Evolutionary conservation across 2,888 invertebrate species (phyloP).

Genomic region (Hyposoter dolosus): DNA sequence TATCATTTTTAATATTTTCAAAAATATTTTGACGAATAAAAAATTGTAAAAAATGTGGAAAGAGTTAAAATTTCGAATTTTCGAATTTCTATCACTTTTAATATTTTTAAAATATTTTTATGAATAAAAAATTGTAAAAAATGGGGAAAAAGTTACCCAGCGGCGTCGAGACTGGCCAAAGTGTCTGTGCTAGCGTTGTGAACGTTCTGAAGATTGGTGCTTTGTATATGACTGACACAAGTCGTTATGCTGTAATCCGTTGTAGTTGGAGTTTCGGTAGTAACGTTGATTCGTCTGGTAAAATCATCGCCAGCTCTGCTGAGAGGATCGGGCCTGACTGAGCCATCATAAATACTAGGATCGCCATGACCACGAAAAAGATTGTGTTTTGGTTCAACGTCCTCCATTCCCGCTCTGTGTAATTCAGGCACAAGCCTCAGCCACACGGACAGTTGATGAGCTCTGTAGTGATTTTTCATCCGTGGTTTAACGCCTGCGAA

Average conservation of each 20-base stretch:
- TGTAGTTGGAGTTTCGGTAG: conserved; percentile 89
- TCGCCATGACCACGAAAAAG: conserved; percentile 96
- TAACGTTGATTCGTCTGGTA: conserved; percentile 87
- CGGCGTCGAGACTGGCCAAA: conserved; percentile 92
- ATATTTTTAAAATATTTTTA: not conserved
- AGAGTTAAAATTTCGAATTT: conserved; percentile 70
- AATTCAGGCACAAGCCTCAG: conserved; percentile 96
- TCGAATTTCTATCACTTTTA: too few species aligned
- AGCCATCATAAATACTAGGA: conserved; percentile 94
- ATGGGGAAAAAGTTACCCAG: conserved; percentile 85
- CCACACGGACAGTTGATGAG: conserved; percentile 98
- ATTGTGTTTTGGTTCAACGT: conserved; percentile 94
- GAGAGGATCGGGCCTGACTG: conserved; percentile 94
- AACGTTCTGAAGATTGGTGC: conserved; percentile 86
- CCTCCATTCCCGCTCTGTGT: conserved; percentile 95
- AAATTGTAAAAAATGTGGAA: not conserved
- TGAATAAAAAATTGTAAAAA: not conserved
- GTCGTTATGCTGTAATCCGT: conserved; percentile 90
- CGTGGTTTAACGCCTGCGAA: conserved; percentile 94
- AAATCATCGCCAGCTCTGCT: conserved; percentile 88
- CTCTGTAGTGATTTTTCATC: conserved; percentile 96
- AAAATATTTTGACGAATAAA: not conserved
- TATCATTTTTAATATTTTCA: not conserved
- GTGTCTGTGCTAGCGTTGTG: conserved; percentile 91
- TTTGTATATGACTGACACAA: conserved; percentile 88